Base-by-base conservation (phyloP, 1,140 invertebrate species). In the Drosophila saltans region DNA sequence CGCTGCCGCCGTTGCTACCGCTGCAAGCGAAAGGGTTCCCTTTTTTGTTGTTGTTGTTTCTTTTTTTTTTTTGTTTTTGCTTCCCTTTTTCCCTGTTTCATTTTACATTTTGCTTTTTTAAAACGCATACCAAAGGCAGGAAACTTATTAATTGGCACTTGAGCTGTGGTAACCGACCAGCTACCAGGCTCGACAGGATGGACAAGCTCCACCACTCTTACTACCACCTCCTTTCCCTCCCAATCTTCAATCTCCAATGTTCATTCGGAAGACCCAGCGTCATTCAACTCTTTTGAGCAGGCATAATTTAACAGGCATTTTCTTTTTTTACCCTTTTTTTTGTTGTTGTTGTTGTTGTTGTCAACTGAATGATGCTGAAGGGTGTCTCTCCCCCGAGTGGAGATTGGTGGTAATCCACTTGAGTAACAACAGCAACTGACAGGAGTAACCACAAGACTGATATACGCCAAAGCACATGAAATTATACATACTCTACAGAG, bases 91-190 rank as follows among this genome's bases (percentile, higher is more conserved):
- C 45, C 21, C 45, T 52, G 45, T 52, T 52, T 52, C 45, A 52
- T 52, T 52, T 52, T 52, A 52, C 45, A 52, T 52, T 52, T 52
- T 52, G 45, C 45, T 66, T 60, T 41, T 72, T 72, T 61, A 66
- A 66, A 76, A 79, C 69, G 73, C 80, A 74, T 82, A 73, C 80
- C 83, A 71, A 73, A 82, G 67, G 83, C 75, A 82, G 45, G 45
- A 52, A 86, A 89, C 83, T 88, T 88, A 89, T 86, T 86, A 88
- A 86, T 86, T 86, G 83, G 84, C 83, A 86, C 83, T 86, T 88
- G 83, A 83, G 84, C 72, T 80, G 83, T 76, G 80, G 83, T 85
- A 75, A 69, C 74, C 72, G 11, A 26, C 30, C 39, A 40, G 24
- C 40, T 39, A 11, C 11, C 39, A 40, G 59, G 10, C 39, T 61